Percentiles rank a stretch among this genome's conserved stretches.
Conservation (phyloP, 2,888 invertebrate genomes). For the Drosophila tripunctata region DNA sequence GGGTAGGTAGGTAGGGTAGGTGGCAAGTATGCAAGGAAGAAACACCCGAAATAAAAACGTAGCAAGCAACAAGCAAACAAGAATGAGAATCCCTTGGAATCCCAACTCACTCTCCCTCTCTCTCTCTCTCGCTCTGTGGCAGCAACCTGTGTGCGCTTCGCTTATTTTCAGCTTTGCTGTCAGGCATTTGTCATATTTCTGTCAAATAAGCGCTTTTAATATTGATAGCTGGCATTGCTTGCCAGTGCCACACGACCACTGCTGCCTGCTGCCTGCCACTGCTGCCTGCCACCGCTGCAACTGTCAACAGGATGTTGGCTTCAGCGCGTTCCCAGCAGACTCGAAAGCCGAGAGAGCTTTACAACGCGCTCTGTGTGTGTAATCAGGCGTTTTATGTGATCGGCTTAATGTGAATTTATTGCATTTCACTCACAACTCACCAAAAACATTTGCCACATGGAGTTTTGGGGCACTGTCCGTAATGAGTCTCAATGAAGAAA, state of each 20-base stretch:
- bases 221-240: conserved; percentile 59
- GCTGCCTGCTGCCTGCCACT: conserved; percentile 16
- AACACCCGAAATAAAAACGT: background rate
- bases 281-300: conserved; percentile 22
- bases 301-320: conserved; percentile 77
- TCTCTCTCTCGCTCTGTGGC: no score
- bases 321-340: conserved; percentile 58
- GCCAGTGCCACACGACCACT: conserved; percentile 12
- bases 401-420: conserved; percentile 77
- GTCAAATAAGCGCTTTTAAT: conserved; percentile 80
- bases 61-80: background rate
- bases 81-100: conserved; percentile 1
- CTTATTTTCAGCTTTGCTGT: conserved; percentile 72
- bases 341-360: conserved; percentile 37
- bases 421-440: conserved; percentile 51
- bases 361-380: conserved; percentile 62
- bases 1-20: no score
- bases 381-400: conserved; percentile 78
- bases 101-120: no score
- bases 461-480: conserved; percentile 33
- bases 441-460: background rate
- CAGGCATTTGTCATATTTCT: conserved; percentile 80
- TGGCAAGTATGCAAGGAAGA: conserved; percentile 4
- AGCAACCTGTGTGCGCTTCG: conserved; percentile 18
- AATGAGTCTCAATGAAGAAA: conserved; percentile 63